Conservation (phyloP, 1,140 invertebrate species). For the Dryas iulia region DNA sequence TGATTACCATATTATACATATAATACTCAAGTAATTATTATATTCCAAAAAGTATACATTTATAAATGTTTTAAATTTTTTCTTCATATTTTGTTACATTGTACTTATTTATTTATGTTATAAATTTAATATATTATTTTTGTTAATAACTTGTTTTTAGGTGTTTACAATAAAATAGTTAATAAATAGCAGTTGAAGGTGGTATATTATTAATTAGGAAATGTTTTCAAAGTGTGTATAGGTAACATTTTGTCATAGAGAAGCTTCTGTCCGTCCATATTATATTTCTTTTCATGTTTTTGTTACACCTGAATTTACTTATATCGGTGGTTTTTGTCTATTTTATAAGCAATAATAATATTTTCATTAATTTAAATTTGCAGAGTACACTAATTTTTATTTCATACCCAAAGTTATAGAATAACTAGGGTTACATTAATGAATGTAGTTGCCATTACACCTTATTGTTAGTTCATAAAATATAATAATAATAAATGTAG, state of each 20-base stretch:
- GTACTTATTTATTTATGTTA: neutral
- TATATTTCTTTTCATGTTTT: neutral
- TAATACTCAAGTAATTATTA: no score
- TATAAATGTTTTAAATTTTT: no score
- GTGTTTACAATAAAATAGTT: neutral
- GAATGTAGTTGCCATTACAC: neutral
- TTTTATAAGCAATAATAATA: neutral
- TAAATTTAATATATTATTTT: neutral
- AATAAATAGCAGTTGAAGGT: neutral
- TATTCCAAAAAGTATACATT: no score
- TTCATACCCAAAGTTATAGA: neutral
- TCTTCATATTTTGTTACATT: neutral
- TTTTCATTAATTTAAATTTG: neutral
- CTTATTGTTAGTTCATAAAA: neutral
- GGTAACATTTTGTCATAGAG: slow-evolving; percentile 1
- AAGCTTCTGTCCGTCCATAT: slow-evolving; percentile 8
- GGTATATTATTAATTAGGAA: neutral
- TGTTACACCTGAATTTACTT: neutral
- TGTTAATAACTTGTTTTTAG: neutral
- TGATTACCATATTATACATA: no score
- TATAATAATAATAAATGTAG: neutral
- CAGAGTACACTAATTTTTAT: neutral
- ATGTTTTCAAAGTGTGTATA: slow-evolving; percentile 2
- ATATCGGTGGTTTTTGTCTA: neutral
- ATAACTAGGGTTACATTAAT: neutral